A percentile compares a stretch with the other conserved stretches of the same genome.
Evolutionary conservation across 1,140 invertebrate genomes (phyloP).

Genomic region (Danaus melanippus): DNA sequence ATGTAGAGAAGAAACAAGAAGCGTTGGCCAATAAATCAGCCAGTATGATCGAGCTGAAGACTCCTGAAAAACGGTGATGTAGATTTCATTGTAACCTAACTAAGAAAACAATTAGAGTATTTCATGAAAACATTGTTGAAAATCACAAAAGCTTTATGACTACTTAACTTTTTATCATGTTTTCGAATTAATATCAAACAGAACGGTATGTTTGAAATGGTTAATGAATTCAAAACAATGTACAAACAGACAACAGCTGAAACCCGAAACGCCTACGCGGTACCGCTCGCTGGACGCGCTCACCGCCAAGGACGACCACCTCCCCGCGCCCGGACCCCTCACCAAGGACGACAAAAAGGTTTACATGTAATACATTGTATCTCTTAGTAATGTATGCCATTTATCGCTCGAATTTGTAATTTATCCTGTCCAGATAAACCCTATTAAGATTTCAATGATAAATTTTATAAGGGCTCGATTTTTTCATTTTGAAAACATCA

Average conservation of each 20-base stretch:
- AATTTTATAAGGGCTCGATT: constrained; percentile 14
- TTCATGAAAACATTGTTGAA: too few species aligned
- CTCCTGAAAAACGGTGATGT: constrained; percentile 48
- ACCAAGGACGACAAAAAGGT: constrained; percentile 27
- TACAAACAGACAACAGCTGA: constrained; percentile 28
- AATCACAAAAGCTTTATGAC: too few species aligned
- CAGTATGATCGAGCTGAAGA: constrained; percentile 52
- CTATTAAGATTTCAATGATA: too few species aligned
- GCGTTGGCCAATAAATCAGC: constrained; percentile 35
- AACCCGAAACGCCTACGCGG: constrained; percentile 50
- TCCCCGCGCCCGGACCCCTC: constrained; percentile 34
- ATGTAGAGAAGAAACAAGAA: constrained; percentile 26
- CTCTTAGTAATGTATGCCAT: constrained; percentile 2
- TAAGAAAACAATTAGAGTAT: too few species aligned
- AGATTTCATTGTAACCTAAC: neutral
- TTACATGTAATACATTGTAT: constrained; percentile 1
- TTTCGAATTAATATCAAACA: too few species aligned
- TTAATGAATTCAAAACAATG: too few species aligned
- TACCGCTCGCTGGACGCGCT: constrained; percentile 61
- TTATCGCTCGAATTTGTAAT: neutral
- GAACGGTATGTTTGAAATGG: too few species aligned
- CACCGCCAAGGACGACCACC: constrained; percentile 23
- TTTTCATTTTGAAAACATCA: constrained; percentile 1
- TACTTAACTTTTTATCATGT: too few species aligned
- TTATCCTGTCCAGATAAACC: too few species aligned